Percentiles rank a stretch among this genome's conserved stretches.
These are phyloP conservation scores for Ophion ellenae DNA, from an alignment of 2,888 invertebrate species.

Conservation along the genomic window DNA sequence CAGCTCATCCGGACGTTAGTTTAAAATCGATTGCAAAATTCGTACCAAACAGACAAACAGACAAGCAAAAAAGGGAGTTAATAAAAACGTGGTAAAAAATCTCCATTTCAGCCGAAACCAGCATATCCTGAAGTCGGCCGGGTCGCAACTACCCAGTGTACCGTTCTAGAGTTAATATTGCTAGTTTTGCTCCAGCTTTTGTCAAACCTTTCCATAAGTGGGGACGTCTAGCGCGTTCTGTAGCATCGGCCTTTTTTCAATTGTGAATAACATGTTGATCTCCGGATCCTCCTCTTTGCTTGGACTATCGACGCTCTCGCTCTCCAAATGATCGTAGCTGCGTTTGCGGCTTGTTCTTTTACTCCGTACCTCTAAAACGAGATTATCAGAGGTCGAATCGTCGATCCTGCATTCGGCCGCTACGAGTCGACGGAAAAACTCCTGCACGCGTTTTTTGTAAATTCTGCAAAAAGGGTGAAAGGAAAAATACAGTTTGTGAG, in stretches of 20 bases:
- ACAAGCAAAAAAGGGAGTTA: too few species aligned
- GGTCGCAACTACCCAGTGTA: too few species aligned
- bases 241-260: constrained; percentile 84
- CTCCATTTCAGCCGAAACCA: too few species aligned
- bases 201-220: constrained; percentile 82
- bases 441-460: constrained; percentile 72
- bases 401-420: constrained; percentile 64
- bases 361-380: constrained; percentile 79
- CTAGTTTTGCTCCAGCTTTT: not conserved
- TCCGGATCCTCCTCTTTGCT: constrained; percentile 32
- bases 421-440: constrained; percentile 72
- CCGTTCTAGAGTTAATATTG: too few species aligned
- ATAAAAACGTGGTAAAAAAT: too few species aligned
- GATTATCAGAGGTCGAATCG: constrained; percentile 68
- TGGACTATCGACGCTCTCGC: constrained; percentile 53
- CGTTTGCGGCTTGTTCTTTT: constrained; percentile 60
- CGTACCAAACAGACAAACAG: too few species aligned
- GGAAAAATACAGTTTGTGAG: not conserved
- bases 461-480: constrained; percentile 64
- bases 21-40: too few species aligned
- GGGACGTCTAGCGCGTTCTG: constrained; percentile 80
- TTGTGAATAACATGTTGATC: constrained; percentile 80
- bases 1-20: too few species aligned
- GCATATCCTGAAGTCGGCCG: too few species aligned
- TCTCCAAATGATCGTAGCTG: constrained; percentile 57